Base-by-base conservation (phyloP, 2,113 vertebrate genomes). In the Cyprinus carpio region DNA sequence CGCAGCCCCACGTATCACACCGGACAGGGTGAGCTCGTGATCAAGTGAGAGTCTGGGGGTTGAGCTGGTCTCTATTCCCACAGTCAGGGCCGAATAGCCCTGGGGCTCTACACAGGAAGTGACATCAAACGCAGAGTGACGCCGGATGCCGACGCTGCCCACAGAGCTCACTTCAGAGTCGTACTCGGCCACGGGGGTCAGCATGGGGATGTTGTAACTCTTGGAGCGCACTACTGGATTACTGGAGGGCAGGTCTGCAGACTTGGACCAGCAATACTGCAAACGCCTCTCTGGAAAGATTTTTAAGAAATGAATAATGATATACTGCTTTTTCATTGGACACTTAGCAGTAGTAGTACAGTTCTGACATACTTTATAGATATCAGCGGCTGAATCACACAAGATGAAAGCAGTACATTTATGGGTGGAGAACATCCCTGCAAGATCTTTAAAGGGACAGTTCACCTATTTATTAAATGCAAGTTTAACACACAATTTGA, bases 151-250 rank as follows among this genome's bases (percentile, higher is more conserved):
- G 82, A 93, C 94, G 0, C 95, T 84, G 82, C 95, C 93, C 60
- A 94, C 90, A 0, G 94, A 95, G 88, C 94, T 88, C 72, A 91
- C 91, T 90, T 99, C 98, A 0, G 94, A 93, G 88, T 99, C 98
- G 0, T 97, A 98, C 92, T 99, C 98, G 0, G 95, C 97, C 88
- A 99, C 97, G 0, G 98, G 98, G 0, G 97, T 99, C 91, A 99
- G 95, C 92, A 99, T 93, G 0, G 97, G 98, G 1, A 97, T 98
- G 86, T 99, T 99, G 94, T 99, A 99, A 92, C 97, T 99, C 91
- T 97, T 98, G 0, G 98, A 99, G 15, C 97, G 95, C 85, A 98
- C 97, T 89, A 99, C 97, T 0, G 97, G 97, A 89, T 97, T 99
- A 93, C 96, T 98, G 85, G 95, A 93, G 0, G 93, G 89, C 80